Evolutionary conservation across 2,888 invertebrate species (phyloP), one percentile per base, ranked within the genome.

Genomic region (Orthosia cruda): DNA sequence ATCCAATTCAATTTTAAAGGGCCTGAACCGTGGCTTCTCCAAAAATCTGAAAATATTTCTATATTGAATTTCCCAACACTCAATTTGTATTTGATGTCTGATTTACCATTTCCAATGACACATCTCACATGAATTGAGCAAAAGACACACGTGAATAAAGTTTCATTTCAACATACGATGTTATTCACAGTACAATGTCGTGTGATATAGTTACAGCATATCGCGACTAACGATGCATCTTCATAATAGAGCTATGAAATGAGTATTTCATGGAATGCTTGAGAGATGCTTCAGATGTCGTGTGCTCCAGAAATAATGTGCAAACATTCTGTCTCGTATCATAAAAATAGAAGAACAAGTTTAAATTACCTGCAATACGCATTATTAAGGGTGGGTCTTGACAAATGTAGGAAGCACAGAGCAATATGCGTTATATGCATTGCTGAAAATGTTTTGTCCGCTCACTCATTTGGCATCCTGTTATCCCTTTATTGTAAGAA

Each of bases 141-240:
- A 52, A 47, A 68, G 16, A 20, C 15, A 18, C 13, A n/a, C 12
- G 18, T 18, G 9, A 57, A 76, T 32, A 58, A n/a, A 20, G 26
- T 11, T 16, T 18, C n/a, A 47, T 52, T 18, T 50, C 4, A 13
- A 61, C 15, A 54, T 49, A 67, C 47, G 45, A 47, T 23, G 12
- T 23, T 40, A 77, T 57, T 57, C 55, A 9, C 7, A 16, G 23
- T 57, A 54, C n/a, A 40, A 45, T 61, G 20, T 61, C 4, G 50
- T 26, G 40, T 5, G 57, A 57, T n/a, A 11, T 11, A 52, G 32
- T 78, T 69, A 18, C 47, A 52, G 49, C 40, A 63, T 58, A 80
- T 72, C 59, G n/a, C 47, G 15, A 54, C 52, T 52, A 72, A 62
- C 62, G 47, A 80, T 52, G 58, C 58, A 72, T 59, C 52, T 80